Evolutionary conservation across 1,140 invertebrate species (phyloP).

Genomic region (Pseudachorutes palmiensis): DNA sequence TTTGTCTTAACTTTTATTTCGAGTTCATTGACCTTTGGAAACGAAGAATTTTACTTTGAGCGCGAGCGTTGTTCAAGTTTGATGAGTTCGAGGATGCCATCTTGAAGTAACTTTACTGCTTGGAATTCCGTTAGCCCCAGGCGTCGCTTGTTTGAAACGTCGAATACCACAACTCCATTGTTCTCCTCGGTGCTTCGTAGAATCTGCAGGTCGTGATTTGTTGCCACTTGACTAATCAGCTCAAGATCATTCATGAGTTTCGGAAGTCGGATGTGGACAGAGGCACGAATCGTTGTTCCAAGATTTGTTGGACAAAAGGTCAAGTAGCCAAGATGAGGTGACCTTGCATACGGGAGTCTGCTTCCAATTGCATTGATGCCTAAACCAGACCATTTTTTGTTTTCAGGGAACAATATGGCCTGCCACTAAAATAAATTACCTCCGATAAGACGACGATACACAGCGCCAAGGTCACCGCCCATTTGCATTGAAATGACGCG

Average conservation of each 20-base stretch:
- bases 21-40: neutral
- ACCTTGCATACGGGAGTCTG: constrained; percentile 80
- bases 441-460: constrained; percentile 50
- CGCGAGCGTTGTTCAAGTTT: constrained; percentile 63
- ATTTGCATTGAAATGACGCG: constrained; percentile 96
- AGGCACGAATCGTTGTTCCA: constrained; percentile 93
- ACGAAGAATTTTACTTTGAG: constrained; percentile 4
- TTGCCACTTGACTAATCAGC: neutral
- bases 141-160: constrained; percentile 84
- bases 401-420: neutral
- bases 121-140: constrained; percentile 80
- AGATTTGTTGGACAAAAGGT: constrained; percentile 98
- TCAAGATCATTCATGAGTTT: constrained; percentile 78
- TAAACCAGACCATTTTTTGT: neutral
- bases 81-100: constrained; percentile 81
- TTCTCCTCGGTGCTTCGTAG: constrained; percentile 89
- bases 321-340: constrained; percentile 88
- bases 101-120: constrained; percentile 83
- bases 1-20: neutral
- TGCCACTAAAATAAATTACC: constrained; percentile 28
- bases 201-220: constrained; percentile 43
- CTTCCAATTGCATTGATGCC: constrained; percentile 83
- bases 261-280: constrained; percentile 94
- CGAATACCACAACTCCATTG: constrained; percentile 87
- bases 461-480: constrained; percentile 81